Evolutionary conservation across 2,797 vertebrate genomes (phyloP), one percentile per base, ranked within the genome.

Genomic region (Spinus olivaceus): DNA sequence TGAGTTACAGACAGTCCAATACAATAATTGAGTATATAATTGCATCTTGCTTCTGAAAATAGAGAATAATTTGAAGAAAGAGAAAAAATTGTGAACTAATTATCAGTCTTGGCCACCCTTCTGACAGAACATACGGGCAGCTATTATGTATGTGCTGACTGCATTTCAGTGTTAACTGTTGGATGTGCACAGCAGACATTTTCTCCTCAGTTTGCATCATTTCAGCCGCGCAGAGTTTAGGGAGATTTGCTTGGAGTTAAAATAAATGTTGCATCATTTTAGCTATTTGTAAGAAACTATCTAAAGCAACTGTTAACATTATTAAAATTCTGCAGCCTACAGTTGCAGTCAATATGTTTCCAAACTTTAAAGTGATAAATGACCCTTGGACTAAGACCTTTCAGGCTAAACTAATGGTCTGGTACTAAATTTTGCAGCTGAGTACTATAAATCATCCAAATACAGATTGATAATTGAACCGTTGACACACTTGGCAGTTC

Each of bases 391-490:
- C 81, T 64, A 44, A 86, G 88, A 91, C 78, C 76, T 90, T 90
- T 72, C 66, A 63, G 81, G 82, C 56, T 90, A 57, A 84, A 44
- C 77, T 84, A 81, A 92, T 88, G 67, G 70, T 33, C 82, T 72
- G 61, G 47, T 92, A 82, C 81, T 95, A 90, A 92, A 86, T 96
- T 88, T 88, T 97, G 95, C 66, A 92, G 70, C 91, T 95, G 87
- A 91, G 79, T 86, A 86, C 90, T 87, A 66, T 94, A 96, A 95
- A 92, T 95, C 82, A 95, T 91, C 76, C 66, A 25, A 94, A 81
- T 72, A 66, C 0, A 22, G 60, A 67, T 85, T 88, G 81, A 85
- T 96, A 95, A 94, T 76, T 93, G 86, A 96, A 76, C 72, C 42
- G 49, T 77, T 80, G 92, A 89, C 72, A 86, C 76, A 54, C 60